Evolutionary conservation across 1,140 invertebrate species (phyloP).

Genomic region (Caenorhabditis briggsae): DNA sequence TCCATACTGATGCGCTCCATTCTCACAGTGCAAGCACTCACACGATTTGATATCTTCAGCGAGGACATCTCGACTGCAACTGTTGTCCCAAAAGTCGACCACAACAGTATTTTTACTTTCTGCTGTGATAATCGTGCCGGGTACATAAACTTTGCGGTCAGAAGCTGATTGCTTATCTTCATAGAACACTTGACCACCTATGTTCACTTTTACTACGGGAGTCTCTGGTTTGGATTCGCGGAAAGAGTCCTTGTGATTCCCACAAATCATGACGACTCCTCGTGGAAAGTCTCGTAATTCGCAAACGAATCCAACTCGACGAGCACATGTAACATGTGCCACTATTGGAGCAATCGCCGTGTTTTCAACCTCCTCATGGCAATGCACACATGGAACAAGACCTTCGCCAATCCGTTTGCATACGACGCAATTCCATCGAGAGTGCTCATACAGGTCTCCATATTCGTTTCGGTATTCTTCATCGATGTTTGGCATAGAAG

Average conservation of each 20-base stretch:
- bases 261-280: conserved; percentile 48
- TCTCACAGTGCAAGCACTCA: conserved; percentile 10
- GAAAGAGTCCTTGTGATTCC: conserved; percentile 49
- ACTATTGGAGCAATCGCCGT: background rate
- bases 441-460: conserved; percentile 23
- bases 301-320: conserved; percentile 51
- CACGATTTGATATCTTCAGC: conserved; percentile 1
- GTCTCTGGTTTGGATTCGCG: too few relatives aligned
- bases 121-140: background rate
- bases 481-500: background rate
- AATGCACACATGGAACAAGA: conserved; percentile 55
- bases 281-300: conserved; percentile 60
- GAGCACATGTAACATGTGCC: conserved; percentile 62
- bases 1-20: conserved; percentile 38
- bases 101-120: background rate
- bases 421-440: conserved; percentile 30
- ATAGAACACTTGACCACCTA: background rate
- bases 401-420: conserved; percentile 54
- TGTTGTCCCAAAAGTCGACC: conserved; percentile 17
- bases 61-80: background rate
- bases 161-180: background rate
- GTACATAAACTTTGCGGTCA: background rate
- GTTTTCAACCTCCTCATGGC: background rate
- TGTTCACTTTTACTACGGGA: background rate
- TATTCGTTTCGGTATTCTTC: background rate